These are phyloP conservation scores for Sebastes glaucus DNA, from an alignment of 2,797 vertebrate species.

Conservation along the genomic window DNA sequence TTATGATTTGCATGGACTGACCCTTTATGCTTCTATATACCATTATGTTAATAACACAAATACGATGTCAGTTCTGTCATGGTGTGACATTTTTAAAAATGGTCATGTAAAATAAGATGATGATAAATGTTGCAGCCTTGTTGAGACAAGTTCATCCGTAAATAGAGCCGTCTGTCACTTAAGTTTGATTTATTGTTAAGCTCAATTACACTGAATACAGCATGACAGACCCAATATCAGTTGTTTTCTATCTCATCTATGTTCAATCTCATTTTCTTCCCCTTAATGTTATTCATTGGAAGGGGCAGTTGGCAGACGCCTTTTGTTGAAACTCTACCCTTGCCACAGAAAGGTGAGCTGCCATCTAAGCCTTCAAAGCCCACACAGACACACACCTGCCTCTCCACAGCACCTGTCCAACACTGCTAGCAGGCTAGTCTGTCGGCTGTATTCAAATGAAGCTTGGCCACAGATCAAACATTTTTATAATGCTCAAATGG, in stretches of 20 bases:
- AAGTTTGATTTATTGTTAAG: not conserved
- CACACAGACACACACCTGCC: constrained; percentile 6
- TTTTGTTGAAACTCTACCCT: constrained; percentile 59
- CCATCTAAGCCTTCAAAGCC: not conserved
- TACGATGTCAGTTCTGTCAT: not conserved
- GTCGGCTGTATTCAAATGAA: constrained; percentile 16
- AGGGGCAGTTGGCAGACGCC: constrained; percentile 6
- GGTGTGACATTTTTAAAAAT: not conserved
- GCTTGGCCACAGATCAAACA: not conserved
- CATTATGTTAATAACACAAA: not conserved
- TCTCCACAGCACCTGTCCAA: constrained; percentile 29
- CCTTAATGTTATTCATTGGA: not conserved
- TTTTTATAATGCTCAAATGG: not conserved
- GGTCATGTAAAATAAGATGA: not conserved
- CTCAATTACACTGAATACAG: not conserved
- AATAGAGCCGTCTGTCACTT: not conserved
- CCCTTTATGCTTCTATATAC: not conserved
- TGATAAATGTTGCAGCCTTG: not conserved
- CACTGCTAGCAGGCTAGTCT: not conserved
- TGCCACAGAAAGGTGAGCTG: constrained; percentile 63
- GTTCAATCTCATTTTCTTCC: not conserved
- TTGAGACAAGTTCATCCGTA: not conserved
- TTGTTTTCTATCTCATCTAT: not conserved
- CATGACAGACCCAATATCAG: not conserved
- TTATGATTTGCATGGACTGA: not conserved